Evolutionary conservation across 2,113 vertebrate species (phyloP).

Genomic region (Argyrosomus japonicus): DNA sequence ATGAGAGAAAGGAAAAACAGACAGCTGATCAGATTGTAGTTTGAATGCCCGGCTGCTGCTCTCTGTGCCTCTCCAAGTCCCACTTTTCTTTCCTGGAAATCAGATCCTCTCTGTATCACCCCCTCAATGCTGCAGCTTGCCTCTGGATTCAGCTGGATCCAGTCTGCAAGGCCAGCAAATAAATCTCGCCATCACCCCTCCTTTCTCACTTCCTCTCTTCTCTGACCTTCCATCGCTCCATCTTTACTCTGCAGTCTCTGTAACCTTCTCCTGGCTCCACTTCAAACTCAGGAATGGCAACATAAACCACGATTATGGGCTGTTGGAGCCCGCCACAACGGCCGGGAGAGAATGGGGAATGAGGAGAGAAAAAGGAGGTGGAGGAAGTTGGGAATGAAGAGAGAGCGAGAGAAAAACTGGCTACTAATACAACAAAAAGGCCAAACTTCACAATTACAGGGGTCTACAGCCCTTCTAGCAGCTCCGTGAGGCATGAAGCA

Average conservation of each 20-base stretch:
- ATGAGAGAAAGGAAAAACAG: background rate
- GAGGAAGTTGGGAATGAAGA: background rate
- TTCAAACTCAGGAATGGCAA: slow-evolving; percentile 10
- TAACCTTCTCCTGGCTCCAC: slow-evolving; percentile 34
- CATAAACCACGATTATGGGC: slow-evolving; percentile 31
- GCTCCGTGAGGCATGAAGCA: too few relatives aligned
- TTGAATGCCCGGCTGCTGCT: background rate
- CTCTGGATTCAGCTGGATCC: slow-evolving; percentile 43
- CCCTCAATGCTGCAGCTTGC: background rate
- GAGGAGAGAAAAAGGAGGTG: background rate
- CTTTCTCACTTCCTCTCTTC: slow-evolving; percentile 14
- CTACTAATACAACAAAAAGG: background rate
- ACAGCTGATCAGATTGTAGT: background rate
- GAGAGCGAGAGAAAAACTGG: background rate
- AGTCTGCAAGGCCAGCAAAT: slow-evolving; percentile 13
- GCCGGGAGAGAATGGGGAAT: background rate
- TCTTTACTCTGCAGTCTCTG: slow-evolving; percentile 14
- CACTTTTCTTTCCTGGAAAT: slow-evolving; percentile 29
- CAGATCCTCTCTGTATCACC: slow-evolving; percentile 7
- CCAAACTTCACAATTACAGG: background rate
- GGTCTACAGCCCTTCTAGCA: background rate
- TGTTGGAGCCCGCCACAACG: background rate
- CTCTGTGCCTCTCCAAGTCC: slow-evolving; percentile 8
- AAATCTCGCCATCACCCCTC: slow-evolving; percentile 13
- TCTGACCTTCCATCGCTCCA: slow-evolving; percentile 2